Evolutionary conservation across 2,888 invertebrate species (phyloP).

Genomic region (Diadegma fenestrale): DNA sequence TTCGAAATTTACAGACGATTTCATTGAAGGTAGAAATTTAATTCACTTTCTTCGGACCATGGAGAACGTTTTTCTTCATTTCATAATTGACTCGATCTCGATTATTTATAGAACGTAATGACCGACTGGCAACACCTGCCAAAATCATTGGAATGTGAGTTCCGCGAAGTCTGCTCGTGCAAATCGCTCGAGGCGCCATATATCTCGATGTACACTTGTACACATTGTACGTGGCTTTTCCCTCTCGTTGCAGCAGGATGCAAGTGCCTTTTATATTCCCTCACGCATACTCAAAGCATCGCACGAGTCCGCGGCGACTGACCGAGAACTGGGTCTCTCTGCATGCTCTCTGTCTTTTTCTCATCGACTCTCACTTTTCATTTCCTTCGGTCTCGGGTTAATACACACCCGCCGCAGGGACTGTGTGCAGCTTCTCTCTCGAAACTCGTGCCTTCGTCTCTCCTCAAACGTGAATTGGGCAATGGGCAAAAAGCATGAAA

Average conservation of each 20-base stretch:
- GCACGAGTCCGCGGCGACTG: conserved; percentile 59
- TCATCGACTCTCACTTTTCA: conserved; percentile 61
- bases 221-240: neutral
- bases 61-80: neutral
- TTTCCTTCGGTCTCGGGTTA: conserved; percentile 65
- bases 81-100: neutral
- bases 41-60: neutral
- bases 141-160: conserved; percentile 23
- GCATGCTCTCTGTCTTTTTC: conserved; percentile 32
- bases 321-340: conserved; percentile 67
- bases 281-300: conserved; percentile 47
- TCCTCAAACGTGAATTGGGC: conserved; percentile 15
- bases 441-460: conserved; percentile 12
- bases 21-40: neutral
- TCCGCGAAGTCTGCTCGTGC: conserved; percentile 20
- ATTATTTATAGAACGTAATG: neutral
- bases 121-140: conserved; percentile 33
- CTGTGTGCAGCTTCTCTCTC: conserved; percentile 4
- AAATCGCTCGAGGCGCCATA: conserved; percentile 44
- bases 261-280: conserved; percentile 55
- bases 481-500: conserved; percentile 34
- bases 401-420: conserved; percentile 42
- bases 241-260: conserved; percentile 59
- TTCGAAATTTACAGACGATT: neutral
- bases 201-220: conserved; percentile 29